Evolutionary conservation across 2,113 vertebrate species (phyloP), one percentile per base, ranked within the genome.

Genomic region (Mola mola): DNA sequence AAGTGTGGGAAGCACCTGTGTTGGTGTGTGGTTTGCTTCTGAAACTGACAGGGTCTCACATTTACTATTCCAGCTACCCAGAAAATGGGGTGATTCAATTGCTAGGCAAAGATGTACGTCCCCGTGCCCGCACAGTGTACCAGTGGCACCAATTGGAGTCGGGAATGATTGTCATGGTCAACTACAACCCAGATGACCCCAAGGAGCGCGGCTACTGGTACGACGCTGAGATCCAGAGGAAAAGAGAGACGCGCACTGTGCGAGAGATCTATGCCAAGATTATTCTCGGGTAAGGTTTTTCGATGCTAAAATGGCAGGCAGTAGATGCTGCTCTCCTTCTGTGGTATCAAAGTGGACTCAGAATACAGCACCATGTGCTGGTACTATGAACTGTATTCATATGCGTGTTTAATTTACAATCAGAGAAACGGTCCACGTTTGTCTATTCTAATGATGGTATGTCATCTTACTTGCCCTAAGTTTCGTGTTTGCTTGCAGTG

Each of bases 181-280:
- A 99, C 90, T 99, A 94, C 71, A 99, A 98, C 67, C 93, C 95
- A 0, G 97, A 98, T 3, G 95, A 96, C 1, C 94, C 95, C 2
- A 94, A 93, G 58, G 96, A 98, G 59, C 93, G 96, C 0, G 97
- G 97, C 1, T 99, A 96, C 88, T 99, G 97, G 97, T 99, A 99
- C 0, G 96, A 99, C 0, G 97, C 95, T 0, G 90, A 95, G 88
- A 96, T 99, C 67, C 89, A 94, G 84, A 92, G 83, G 22, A 99
- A 95, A 76, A 91, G 92, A 7, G 95, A 98, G 74, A 96, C 93
- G 0, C 93, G 96, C 38, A 92, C 93, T 0, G 50, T 31, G 12
- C 90, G 88, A 17, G 97, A 98, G 75, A 89, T 99, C 44, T 91
- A 87, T 0, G 95, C 94, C 20, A 96, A 93, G 75, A 94, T 99